phyloP scores from a whole-genome alignment of 2,797 vertebrate genomes.

The Pagetopsis macropterus region DNA sequence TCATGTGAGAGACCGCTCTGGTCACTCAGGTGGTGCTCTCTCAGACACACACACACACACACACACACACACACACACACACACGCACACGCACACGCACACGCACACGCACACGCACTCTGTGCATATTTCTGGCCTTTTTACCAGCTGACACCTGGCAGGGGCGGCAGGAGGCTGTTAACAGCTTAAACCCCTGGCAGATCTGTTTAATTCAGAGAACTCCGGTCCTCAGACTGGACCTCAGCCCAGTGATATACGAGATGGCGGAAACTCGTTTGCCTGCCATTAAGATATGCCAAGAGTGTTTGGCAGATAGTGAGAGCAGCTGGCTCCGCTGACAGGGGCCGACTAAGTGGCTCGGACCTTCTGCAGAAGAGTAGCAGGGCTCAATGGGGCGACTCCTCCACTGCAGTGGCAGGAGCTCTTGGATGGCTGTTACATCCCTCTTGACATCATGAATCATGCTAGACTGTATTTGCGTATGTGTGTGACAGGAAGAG shows the following conservation, averaged over 20 bases:
- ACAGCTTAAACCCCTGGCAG: constrained; percentile 59
- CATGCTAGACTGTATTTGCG: constrained; percentile 43
- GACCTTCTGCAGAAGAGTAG: constrained; percentile 53
- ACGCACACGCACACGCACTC: constrained; percentile 8
- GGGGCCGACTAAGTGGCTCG: constrained; percentile 48
- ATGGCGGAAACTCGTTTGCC: constrained; percentile 56
- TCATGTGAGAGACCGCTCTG: constrained; percentile 18
- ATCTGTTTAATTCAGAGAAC: constrained; percentile 59
- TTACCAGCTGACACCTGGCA: constrained; percentile 61
- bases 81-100: too few species aligned
- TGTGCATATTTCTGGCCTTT: constrained; percentile 41
- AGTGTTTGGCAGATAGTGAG: constrained; percentile 54
- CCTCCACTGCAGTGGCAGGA: constrained; percentile 45
- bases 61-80: too few species aligned
- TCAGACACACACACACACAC: too few species aligned
- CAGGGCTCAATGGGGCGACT: constrained; percentile 59
- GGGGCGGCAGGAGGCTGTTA: constrained; percentile 68
- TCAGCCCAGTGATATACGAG: constrained; percentile 49
- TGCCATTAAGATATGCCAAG: constrained; percentile 44
- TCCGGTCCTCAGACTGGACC: constrained; percentile 58
- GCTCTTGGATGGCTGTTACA: constrained; percentile 75
- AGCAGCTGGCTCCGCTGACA: constrained; percentile 48
- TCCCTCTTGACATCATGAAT: constrained; percentile 77
- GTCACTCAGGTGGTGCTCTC: constrained; percentile 11
- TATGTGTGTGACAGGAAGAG: constrained; percentile 24